phyloP scores from a whole-genome alignment of 2,888 invertebrate genomes.

The Phlogophora meticulosa region DNA sequence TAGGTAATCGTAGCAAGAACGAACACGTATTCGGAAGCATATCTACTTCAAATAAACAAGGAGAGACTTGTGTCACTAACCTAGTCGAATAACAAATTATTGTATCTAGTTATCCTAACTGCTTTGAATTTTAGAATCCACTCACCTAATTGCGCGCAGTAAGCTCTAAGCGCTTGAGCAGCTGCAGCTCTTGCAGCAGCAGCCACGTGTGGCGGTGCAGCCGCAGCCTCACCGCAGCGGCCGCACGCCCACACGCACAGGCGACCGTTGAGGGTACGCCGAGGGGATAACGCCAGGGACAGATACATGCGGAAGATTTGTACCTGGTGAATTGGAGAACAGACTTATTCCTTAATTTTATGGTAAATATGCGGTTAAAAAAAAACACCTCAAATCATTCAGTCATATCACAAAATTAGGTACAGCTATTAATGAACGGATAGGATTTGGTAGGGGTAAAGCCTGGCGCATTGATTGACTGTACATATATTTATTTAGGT shows the following conservation, averaged over 20 bases:
- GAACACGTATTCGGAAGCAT: too few relatives aligned
- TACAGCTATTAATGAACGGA: too few relatives aligned
- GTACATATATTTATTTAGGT: too few relatives aligned
- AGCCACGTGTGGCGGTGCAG: slow-evolving; percentile 94
- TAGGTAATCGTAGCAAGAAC: too few relatives aligned
- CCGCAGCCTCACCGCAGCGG: slow-evolving; percentile 95
- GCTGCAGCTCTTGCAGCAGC: slow-evolving; percentile 95
- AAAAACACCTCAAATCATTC: not conserved
- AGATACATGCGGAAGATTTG: slow-evolving; percentile 94
- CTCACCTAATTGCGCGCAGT: slow-evolving; percentile 95
- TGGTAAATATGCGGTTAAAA: not conserved
- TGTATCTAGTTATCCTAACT: too few relatives aligned
- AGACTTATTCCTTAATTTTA: not conserved
- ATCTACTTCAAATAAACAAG: too few relatives aligned
- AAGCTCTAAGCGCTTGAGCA: slow-evolving; percentile 96
- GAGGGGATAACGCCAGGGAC: slow-evolving; percentile 96
- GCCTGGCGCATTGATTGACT: too few relatives aligned
- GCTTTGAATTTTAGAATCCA: too few relatives aligned
- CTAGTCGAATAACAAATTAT: too few relatives aligned
- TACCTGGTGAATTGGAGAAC: slow-evolving; percentile 78
- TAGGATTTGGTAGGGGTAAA: too few relatives aligned
- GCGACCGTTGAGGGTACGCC: slow-evolving; percentile 97
- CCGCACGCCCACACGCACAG: slow-evolving; percentile 96
- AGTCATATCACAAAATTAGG: too few relatives aligned
- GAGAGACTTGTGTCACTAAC: too few relatives aligned